Evolutionary conservation across 2,888 invertebrate genomes (phyloP), one percentile per base, ranked within the genome.

Genomic region (Oligia fasciuncula): DNA sequence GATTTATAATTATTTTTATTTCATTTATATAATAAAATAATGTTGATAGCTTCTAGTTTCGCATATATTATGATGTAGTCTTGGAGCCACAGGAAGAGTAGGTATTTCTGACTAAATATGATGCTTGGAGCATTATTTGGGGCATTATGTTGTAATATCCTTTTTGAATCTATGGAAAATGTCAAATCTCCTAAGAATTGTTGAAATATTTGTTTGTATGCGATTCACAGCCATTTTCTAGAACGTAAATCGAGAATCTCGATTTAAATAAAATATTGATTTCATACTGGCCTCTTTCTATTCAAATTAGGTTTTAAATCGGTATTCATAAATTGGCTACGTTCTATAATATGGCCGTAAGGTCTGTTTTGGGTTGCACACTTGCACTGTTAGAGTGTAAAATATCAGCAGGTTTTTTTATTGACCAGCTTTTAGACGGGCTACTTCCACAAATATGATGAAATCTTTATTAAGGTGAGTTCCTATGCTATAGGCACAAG

Each of bases 381-480:
- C 11, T 63, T 71, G 63, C 70, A 40, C 70, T n/a, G 23, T 23
- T 23, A 70, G 35, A 23, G 70, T 69, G 57, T 71, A 62, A n/a
- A 70, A 40, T 70, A n/a, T 63, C 23, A 17, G 63, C 70, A 71
- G n/a, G 23, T 6, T 17, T 71, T 69, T 35, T 62, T 5, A 35
- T 17, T 29, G 14, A 13, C 17, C 13, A 23, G 29, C 23, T 79
- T 77, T 35, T 46, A 23, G 29, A 65, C 6, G 3, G 23, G 35
- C 1, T 5, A 43, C n/a, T 75, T 14, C 9, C 23, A 35, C n/a
- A 43, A 29, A 54, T 46, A 23, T 23, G 8, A 73, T 74, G 14
- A 72, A 43, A 73, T 54, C 23, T 43, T 43, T 5, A 4, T n/a
- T n/a, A 8, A 43, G 72, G 29, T 57, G 23, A 57, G 43, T 35